These are phyloP conservation scores for Oncorhynchus mykiss DNA, from an alignment of 2,113 vertebrate species.

Conservation along the genomic window DNA sequence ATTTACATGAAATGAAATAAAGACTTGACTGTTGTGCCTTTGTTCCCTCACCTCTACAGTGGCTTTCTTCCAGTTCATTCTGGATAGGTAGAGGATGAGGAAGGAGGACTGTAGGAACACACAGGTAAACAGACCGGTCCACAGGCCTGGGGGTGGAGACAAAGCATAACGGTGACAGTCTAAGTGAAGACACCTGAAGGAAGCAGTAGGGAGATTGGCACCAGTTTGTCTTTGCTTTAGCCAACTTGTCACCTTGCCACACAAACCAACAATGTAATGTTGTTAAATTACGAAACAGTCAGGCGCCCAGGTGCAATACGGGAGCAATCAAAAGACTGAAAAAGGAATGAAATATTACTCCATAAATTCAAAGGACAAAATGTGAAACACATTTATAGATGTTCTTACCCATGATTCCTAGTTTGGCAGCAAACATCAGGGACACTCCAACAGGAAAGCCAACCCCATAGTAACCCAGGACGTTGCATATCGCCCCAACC, in stretches of 20 bases:
- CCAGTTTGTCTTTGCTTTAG: too few relatives aligned
- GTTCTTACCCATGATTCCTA: constrained; percentile 79
- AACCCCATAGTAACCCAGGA: constrained; percentile 72
- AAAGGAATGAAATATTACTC: too few relatives aligned
- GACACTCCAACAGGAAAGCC: constrained; percentile 76
- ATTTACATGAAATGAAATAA: background rate
- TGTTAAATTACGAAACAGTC: constrained; percentile 29
- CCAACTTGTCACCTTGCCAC: too few relatives aligned
- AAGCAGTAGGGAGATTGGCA: too few relatives aligned
- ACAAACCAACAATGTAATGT: too few relatives aligned
- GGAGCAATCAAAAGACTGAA: too few relatives aligned
- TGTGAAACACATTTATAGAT: too few relatives aligned
- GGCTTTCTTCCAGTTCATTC: constrained; percentile 2
- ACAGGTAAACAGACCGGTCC: background rate
- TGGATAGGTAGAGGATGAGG: background rate
- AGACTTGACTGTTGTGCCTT: background rate
- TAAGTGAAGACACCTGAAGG: too few relatives aligned
- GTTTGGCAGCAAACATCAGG: constrained; percentile 81
- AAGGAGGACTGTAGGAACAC: background rate
- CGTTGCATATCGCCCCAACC: constrained; percentile 76
- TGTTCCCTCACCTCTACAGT: background rate
- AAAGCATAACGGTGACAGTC: background rate
- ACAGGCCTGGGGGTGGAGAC: constrained; percentile 72
- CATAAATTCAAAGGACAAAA: too few relatives aligned
- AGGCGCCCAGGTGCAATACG: too few relatives aligned